These are phyloP conservation scores for Yponomeuta plumbellus DNA, from an alignment of 2,888 invertebrate genomes.

Conservation along the genomic window DNA sequence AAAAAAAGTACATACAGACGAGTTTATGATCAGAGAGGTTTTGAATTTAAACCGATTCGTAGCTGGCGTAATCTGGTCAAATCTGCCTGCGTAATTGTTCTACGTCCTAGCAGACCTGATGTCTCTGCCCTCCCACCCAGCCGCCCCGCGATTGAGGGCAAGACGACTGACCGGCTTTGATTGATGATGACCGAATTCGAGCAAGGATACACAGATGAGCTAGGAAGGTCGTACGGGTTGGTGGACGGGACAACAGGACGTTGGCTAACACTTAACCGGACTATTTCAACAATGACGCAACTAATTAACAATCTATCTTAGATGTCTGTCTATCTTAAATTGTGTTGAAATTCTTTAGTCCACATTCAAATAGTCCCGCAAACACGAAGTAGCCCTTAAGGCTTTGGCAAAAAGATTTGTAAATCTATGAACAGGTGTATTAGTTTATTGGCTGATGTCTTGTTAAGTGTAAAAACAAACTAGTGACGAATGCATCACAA, in stretches of 20 bases:
- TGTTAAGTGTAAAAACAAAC: conserved; percentile 3
- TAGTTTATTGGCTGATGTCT: neutral
- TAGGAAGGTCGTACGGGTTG: conserved; percentile 41
- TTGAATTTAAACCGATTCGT: neutral
- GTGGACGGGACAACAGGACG: conserved; percentile 7
- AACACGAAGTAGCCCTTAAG: too few species aligned
- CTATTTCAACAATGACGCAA: neutral
- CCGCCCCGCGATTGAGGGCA: conserved; percentile 13
- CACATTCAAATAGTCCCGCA: too few species aligned
- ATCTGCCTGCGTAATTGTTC: neutral
- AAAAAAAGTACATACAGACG: neutral
- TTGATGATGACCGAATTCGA: conserved; percentile 40
- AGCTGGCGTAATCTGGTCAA: neutral
- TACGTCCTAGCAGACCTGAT: neutral
- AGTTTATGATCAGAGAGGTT: neutral
- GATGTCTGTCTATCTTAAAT: neutral
- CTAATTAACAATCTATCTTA: neutral
- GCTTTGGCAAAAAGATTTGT: too few species aligned
- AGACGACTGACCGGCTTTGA: conserved; percentile 19
- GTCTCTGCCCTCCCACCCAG: conserved; percentile 13
- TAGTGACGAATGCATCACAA: conserved; percentile 5
- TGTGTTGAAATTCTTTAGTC: neutral
- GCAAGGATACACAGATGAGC: conserved; percentile 49
- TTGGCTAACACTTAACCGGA: neutral
- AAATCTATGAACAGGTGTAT: neutral